phyloP scores from a whole-genome alignment of 2,113 vertebrate species.

The Saccopteryx leptura region DNA sequence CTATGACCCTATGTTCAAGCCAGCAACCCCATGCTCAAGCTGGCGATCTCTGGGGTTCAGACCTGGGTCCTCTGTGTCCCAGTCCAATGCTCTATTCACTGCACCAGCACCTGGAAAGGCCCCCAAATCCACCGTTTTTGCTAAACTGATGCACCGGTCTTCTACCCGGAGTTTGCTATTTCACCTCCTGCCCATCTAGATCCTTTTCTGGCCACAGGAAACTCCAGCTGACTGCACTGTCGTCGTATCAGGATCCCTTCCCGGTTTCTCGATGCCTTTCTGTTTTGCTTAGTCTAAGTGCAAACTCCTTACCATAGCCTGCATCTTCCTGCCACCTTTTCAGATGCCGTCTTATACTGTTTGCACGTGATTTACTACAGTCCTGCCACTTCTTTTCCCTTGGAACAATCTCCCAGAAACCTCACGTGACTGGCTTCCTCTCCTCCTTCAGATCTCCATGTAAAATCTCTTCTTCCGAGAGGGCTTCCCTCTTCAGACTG shows the following conservation, averaged over 20 bases:
- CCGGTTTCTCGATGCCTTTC: not conserved
- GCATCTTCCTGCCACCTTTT: not conserved
- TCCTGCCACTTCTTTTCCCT: not conserved
- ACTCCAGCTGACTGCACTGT: not conserved
- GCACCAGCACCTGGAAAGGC: too few species aligned
- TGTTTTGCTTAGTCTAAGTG: not conserved
- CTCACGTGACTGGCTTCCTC: not conserved
- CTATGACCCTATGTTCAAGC: too few species aligned
- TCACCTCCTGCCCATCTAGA: not conserved
- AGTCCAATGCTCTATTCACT: too few species aligned
- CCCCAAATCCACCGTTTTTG: not conserved
- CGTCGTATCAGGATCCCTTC: not conserved
- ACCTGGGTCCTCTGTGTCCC: too few species aligned
- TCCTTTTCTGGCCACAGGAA: not conserved
- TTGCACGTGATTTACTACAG: not conserved
- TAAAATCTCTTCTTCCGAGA: not conserved
- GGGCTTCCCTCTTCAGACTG: not conserved
- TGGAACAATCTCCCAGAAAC: not conserved
- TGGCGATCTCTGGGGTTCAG: too few species aligned
- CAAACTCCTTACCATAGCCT: not conserved
- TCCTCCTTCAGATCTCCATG: not conserved
- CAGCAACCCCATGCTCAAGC: too few species aligned
- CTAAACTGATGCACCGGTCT: not conserved
- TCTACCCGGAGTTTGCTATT: not conserved
- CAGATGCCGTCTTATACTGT: not conserved